A percentile compares a stretch with the other conserved stretches of the same genome.
Conservation (phyloP, 1,140 invertebrate species). For the Oedothorax gibbosus region DNA sequence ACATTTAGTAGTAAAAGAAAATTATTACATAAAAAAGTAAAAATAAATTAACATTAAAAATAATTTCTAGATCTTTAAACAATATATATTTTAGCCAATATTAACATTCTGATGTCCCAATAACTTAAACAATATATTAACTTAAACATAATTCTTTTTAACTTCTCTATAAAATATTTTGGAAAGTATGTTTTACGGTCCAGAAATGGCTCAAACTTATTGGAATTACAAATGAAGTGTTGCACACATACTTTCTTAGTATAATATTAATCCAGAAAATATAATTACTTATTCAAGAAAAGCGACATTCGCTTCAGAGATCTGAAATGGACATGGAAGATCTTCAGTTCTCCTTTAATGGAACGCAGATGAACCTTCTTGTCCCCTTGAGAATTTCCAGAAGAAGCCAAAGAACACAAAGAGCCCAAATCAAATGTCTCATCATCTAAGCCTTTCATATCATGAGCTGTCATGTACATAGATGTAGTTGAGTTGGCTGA, state of each 20-base stretch:
- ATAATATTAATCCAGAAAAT: neutral
- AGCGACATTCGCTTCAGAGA: conserved; percentile 18
- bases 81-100: no score
- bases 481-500: neutral
- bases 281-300: neutral
- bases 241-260: neutral
- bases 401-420: neutral
- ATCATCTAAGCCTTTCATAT: neutral
- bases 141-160: neutral
- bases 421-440: conserved; percentile 6
- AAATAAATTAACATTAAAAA: no score
- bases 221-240: neutral
- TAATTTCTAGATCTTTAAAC: no score
- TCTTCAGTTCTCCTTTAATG: conserved; percentile 14
- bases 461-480: neutral
- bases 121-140: no score
- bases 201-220: neutral
- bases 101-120: no score
- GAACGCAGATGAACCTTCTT: conserved; percentile 3
- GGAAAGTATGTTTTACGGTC: neutral
- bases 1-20: no score
- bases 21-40: no score
- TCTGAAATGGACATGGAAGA: conserved; percentile 6
- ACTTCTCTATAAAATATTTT: neutral
- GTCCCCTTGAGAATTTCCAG: neutral